Evolutionary conservation across 2,888 invertebrate species (phyloP).

Genomic region (Heliothis peltigera): DNA sequence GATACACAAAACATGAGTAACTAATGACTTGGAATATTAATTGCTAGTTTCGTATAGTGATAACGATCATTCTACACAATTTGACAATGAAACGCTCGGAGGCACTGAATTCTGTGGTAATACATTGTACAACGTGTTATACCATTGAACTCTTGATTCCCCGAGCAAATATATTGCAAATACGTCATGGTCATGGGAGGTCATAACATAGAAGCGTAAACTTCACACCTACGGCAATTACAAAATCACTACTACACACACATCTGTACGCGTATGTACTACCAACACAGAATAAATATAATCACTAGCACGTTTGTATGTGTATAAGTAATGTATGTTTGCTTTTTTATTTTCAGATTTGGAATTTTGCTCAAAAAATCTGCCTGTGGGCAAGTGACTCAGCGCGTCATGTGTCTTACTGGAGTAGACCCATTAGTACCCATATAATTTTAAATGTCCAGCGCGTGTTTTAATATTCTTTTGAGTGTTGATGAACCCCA

Average conservation of each 20-base stretch:
- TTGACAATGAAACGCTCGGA: slow-evolving; percentile 60
- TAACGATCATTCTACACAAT: slow-evolving; percentile 50
- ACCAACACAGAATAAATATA: slow-evolving; percentile 47
- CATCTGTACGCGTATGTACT: slow-evolving; percentile 30
- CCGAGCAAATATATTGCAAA: slow-evolving; percentile 58
- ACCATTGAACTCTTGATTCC: slow-evolving; percentile 68
- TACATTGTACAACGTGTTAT: slow-evolving; percentile 49
- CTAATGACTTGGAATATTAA: slow-evolving; percentile 53
- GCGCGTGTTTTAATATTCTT: background rate
- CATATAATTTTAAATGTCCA: background rate
- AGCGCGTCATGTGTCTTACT: slow-evolving; percentile 17
- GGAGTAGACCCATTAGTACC: background rate
- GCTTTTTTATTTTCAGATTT: slow-evolving; percentile 37
- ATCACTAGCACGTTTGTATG: slow-evolving; percentile 29
- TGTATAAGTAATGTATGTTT: slow-evolving; percentile 32
- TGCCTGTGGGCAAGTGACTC: background rate
- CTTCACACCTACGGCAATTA: slow-evolving; percentile 58
- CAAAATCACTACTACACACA: slow-evolving; percentile 46
- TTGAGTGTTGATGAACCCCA: background rate
- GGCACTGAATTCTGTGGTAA: slow-evolving; percentile 59
- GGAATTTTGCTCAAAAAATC: slow-evolving; percentile 20
- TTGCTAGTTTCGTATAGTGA: slow-evolving; percentile 43
- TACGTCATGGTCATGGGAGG: slow-evolving; percentile 68
- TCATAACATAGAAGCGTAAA: slow-evolving; percentile 60
- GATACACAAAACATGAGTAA: slow-evolving; percentile 38